Conservation (phyloP, 2,113 vertebrate species). For the Elaphurus davidianus region DNA sequence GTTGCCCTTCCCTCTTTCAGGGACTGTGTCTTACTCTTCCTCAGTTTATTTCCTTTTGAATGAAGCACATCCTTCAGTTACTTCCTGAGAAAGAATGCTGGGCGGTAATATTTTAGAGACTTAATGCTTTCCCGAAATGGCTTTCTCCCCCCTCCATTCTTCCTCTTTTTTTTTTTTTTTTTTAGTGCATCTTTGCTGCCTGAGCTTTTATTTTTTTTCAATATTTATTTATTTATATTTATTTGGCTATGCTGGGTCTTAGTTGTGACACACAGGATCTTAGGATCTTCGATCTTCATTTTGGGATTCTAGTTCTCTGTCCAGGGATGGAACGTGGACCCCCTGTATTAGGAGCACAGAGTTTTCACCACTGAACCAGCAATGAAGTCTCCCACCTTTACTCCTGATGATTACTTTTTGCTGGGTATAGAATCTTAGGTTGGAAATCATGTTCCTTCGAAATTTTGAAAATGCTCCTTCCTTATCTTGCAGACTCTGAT, state of each 20-base stretch:
- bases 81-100: not conserved
- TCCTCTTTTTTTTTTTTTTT: not conserved
- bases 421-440: slow-evolving; percentile 17
- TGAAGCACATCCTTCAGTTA: not conserved
- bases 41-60: slow-evolving; percentile 2
- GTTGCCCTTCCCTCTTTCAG: not conserved
- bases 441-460: slow-evolving; percentile 39
- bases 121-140: not conserved
- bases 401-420: slow-evolving; percentile 24
- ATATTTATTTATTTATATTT: not conserved
- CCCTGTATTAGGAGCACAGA: not conserved
- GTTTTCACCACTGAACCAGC: not conserved
- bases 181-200: not conserved
- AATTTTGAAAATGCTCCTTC: slow-evolving; percentile 25
- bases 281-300: not conserved
- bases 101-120: not conserved
- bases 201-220: not conserved
- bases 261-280: not conserved
- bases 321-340: not conserved
- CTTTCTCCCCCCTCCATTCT: not conserved
- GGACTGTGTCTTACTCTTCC: not conserved
- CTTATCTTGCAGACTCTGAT: slow-evolving; percentile 23
- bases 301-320: not conserved
- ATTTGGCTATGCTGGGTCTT: not conserved
- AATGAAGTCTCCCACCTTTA: not conserved